These are phyloP conservation scores for Diabrotica balteata DNA, from an alignment of 2,888 invertebrate genomes.

Conservation along the genomic window DNA sequence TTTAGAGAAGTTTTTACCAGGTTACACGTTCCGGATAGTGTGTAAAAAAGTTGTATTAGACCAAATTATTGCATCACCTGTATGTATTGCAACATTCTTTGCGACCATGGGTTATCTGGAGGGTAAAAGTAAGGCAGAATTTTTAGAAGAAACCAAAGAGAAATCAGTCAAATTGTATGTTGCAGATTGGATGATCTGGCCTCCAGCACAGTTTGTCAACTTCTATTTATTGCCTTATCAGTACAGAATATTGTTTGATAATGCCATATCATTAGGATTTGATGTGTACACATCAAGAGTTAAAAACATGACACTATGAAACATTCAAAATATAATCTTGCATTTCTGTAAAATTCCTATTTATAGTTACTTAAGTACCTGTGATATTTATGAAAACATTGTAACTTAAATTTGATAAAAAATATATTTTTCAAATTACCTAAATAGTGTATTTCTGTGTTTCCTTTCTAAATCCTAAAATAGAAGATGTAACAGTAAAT, in stretches of 20 bases:
- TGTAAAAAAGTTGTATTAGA: conserved; percentile 82
- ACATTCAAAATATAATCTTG: too few species aligned
- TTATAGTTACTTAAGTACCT: too few species aligned
- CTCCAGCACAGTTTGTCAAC: conserved; percentile 91
- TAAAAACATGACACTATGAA: conserved; percentile 63
- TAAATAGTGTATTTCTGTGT: too few species aligned
- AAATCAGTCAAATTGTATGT: conserved; percentile 82
- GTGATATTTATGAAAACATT: too few species aligned
- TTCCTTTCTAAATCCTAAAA: too few species aligned
- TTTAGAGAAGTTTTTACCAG: conserved; percentile 76
- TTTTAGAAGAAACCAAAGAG: conserved; percentile 71
- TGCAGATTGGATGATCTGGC: conserved; percentile 93
- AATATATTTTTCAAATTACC: too few species aligned
- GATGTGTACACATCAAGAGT: conserved; percentile 86
- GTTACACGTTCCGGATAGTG: conserved; percentile 70
- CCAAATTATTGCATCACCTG: conserved; percentile 83
- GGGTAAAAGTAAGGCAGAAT: conserved; percentile 66
- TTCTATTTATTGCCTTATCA: conserved; percentile 85
- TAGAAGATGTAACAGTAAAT: too few species aligned
- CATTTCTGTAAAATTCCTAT: too few species aligned
- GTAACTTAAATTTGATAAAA: too few species aligned
- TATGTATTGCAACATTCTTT: conserved; percentile 81
- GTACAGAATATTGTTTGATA: conserved; percentile 88
- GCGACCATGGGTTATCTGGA: conserved; percentile 78
- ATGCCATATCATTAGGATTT: conserved; percentile 82